Evolutionary conservation across 1,140 invertebrate species (phyloP).

Genomic region (Arion vulgaris): DNA sequence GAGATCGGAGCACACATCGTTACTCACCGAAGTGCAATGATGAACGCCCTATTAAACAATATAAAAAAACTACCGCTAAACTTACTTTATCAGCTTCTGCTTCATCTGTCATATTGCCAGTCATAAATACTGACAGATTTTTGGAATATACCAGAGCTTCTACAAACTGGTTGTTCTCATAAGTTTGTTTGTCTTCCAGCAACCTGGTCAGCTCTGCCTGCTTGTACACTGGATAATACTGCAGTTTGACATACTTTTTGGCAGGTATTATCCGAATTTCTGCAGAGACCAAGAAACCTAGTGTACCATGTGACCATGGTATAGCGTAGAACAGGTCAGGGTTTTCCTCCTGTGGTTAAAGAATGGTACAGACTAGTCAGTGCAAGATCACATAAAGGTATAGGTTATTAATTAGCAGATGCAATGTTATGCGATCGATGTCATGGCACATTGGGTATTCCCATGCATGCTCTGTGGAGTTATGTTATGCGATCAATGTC

Average conservation of each 20-base stretch:
- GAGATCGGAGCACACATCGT: too few species aligned
- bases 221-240: slow-evolving; percentile 80
- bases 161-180: slow-evolving; percentile 81
- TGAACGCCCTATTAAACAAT: too few species aligned
- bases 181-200: slow-evolving; percentile 75
- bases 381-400: too few species aligned
- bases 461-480: too few species aligned
- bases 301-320: slow-evolving; percentile 89
- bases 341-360: slow-evolving; percentile 78
- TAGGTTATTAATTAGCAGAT: too few species aligned
- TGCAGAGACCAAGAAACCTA: slow-evolving; percentile 86
- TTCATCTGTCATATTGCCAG: slow-evolving; percentile 78
- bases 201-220: slow-evolving; percentile 72
- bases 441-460: too few species aligned
- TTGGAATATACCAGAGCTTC: slow-evolving; percentile 81
- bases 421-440: too few species aligned
- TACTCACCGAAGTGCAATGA: too few species aligned
- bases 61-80: neutral
- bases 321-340: slow-evolving; percentile 83
- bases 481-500: too few species aligned
- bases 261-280: slow-evolving; percentile 84
- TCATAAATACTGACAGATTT: slow-evolving; percentile 83
- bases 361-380: too few species aligned
- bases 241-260: slow-evolving; percentile 76
- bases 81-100: slow-evolving; percentile 78